Conservation (phyloP, 23 tunicate species). For the Ascidia mentula region DNA sequence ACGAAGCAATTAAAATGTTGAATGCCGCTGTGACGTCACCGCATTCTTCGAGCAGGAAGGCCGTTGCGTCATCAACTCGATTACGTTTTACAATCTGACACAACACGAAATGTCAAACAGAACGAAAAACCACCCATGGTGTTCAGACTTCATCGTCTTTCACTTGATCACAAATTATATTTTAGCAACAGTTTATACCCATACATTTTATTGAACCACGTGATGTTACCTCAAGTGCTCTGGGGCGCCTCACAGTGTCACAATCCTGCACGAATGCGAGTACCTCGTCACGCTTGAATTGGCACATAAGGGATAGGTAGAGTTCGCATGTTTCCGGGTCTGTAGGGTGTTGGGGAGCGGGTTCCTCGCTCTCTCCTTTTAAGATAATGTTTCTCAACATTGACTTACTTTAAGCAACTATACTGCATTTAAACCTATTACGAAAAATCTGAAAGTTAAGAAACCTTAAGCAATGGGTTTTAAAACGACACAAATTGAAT, state of each 20-base stretch:
- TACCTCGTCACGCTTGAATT: slow-evolving; percentile 71
- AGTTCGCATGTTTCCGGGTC: slow-evolving; percentile 73
- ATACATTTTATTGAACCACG: no score
- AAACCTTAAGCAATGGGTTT: no score
- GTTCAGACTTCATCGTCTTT: no score
- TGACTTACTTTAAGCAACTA: no score
- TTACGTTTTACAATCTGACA: slow-evolving; percentile 67
- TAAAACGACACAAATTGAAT: no score
- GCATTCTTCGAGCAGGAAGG: slow-evolving; percentile 66
- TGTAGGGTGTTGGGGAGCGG: slow-evolving; percentile 16
- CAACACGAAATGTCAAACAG: not conserved
- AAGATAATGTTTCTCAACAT: no score
- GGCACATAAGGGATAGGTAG: slow-evolving; percentile 87
- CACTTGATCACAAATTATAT: no score
- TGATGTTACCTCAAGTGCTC: slow-evolving; percentile 64
- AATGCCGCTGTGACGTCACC: slow-evolving; percentile 85
- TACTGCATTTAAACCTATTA: no score
- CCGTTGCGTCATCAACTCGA: slow-evolving; percentile 88
- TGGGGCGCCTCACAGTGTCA: slow-evolving; percentile 56
- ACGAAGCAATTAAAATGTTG: slow-evolving; percentile 42
- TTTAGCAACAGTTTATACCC: no score
- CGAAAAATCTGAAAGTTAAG: no score
- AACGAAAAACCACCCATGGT: no score
- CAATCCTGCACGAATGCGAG: slow-evolving; percentile 58
- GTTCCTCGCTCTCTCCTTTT: slow-evolving; percentile 1